These are phyloP conservation scores for Cebus imitator DNA, from an alignment of 2,113 vertebrate species.

Conservation along the genomic window DNA sequence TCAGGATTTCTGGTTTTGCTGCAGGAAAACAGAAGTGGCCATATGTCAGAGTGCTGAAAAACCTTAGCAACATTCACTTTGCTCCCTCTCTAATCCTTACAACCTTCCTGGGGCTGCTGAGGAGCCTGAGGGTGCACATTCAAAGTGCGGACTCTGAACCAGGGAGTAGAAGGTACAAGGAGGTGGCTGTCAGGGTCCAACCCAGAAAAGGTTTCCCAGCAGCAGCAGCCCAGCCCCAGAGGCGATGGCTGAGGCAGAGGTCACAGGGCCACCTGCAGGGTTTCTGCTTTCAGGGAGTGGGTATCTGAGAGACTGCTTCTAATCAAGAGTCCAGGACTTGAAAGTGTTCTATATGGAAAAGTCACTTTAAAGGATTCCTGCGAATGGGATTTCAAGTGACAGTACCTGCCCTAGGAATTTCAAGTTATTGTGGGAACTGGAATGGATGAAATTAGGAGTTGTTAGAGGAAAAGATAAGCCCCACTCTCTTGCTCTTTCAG, in stretches of 20 bases:
- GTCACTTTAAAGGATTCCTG: background rate
- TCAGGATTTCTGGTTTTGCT: conserved; percentile 96
- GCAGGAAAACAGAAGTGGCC: conserved; percentile 67
- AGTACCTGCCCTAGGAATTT: background rate
- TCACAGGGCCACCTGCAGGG: background rate
- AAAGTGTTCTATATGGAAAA: background rate
- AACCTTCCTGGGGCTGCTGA: background rate
- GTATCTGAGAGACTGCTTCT: background rate
- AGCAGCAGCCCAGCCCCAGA: background rate
- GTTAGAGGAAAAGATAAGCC: background rate
- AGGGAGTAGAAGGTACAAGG: background rate
- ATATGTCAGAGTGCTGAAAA: conserved; percentile 35
- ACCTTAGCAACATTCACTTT: background rate
- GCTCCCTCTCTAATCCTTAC: background rate
- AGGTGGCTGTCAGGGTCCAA: background rate
- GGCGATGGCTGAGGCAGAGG: background rate
- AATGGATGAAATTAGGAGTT: background rate
- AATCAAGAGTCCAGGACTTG: background rate
- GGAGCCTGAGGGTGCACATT: background rate
- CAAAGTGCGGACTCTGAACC: background rate
- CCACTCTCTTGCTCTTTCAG: background rate
- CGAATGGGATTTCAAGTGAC: background rate
- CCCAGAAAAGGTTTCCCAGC: background rate
- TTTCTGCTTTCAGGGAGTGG: background rate
- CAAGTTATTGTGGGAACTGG: background rate